Conservation (phyloP, 2,797 vertebrate species). For the Prunella strophiata region DNA sequence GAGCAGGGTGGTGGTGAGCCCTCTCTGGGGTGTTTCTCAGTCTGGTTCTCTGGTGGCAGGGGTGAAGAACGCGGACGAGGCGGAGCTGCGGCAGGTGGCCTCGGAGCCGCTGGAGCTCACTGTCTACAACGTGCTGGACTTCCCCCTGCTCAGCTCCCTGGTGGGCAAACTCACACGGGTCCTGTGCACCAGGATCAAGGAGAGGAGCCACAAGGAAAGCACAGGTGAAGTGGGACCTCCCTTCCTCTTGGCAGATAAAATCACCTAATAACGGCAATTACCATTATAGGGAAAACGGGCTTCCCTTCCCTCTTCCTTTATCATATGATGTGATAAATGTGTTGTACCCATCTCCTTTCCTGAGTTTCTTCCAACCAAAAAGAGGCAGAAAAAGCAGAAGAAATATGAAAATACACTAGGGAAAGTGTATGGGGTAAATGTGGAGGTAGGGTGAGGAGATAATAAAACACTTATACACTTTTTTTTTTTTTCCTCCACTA, state of each 20-base stretch:
- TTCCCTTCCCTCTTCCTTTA: not conserved
- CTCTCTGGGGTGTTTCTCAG: not conserved
- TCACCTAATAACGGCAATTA: not conserved
- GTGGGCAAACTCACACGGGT: constrained; percentile 85
- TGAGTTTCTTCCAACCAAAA: not conserved
- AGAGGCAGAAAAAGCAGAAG: not conserved
- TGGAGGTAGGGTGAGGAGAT: not conserved
- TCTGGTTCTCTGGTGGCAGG: constrained; percentile 69
- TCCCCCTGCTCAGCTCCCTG: constrained; percentile 88
- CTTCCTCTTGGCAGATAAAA: not conserved
- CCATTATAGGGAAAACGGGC: rapidly evolving
- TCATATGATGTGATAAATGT: not conserved
- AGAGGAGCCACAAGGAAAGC: constrained; percentile 67
- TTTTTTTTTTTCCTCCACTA: not conserved
- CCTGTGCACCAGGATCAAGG: constrained; percentile 87
- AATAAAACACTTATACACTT: not conserved
- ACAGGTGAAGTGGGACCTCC: constrained; percentile 48
- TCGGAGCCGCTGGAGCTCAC: constrained; percentile 89
- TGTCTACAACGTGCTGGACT: constrained; percentile 90
- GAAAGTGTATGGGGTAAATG: not conserved
- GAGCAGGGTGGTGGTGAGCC: not conserved
- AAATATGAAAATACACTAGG: not conserved
- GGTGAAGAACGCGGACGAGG: constrained; percentile 93
- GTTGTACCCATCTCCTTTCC: not conserved
- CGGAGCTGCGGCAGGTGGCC: constrained; percentile 88